These are phyloP conservation scores for Catamblyrhynchus diadema DNA, from an alignment of 2,797 vertebrate genomes.

Conservation along the genomic window DNA sequence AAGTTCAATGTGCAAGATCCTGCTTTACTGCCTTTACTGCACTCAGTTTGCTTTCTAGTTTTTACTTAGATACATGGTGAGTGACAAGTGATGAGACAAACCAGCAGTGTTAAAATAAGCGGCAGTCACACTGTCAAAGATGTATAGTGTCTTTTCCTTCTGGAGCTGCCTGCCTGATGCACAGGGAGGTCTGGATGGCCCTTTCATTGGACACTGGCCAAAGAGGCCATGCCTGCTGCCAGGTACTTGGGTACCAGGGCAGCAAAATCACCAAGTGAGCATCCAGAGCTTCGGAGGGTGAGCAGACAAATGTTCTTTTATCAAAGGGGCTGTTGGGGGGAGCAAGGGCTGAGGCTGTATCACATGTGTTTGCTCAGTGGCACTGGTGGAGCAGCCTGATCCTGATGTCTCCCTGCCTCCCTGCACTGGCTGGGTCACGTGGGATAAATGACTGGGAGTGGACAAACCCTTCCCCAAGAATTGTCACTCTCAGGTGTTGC, in stretches of 20 bases:
- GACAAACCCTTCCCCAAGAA: neutral
- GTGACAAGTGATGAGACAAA: neutral
- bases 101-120: neutral
- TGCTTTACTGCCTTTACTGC: neutral
- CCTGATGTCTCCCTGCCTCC: neutral
- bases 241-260: neutral
- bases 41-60: neutral
- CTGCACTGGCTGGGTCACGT: neutral
- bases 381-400: neutral
- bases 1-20: neutral
- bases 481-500: neutral
- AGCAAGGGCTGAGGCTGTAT: neutral
- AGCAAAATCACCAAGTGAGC: neutral
- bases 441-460: neutral
- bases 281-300: neutral
- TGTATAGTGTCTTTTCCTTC: neutral
- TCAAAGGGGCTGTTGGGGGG: neutral
- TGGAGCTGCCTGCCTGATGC: neutral
- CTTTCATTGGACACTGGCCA: neutral
- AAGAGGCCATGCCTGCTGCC: neutral
- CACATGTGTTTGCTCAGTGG: neutral
- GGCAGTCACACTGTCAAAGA: neutral
- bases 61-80: neutral
- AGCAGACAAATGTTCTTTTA: neutral
- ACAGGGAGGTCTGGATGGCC: neutral